Percentiles rank a stretch among this genome's conserved stretches.
Conservation (phyloP, 2,797 vertebrate species). For the Trachurus trachurus region DNA sequence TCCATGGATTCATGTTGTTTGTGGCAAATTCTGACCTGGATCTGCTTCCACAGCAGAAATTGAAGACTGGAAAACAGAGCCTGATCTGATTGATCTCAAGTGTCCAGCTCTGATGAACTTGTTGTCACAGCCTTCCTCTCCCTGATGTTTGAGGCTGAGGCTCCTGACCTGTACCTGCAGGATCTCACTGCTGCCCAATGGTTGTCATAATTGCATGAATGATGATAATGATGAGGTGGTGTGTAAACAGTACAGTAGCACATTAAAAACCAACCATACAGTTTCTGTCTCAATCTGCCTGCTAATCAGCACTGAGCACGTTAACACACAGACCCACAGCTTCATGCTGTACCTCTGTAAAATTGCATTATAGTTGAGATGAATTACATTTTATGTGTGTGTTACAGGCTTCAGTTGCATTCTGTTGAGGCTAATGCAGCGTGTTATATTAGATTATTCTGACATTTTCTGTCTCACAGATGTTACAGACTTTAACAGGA, state of each 20-base stretch:
- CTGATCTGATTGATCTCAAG: no score
- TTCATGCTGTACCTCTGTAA: conserved; percentile 2
- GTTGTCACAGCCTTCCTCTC: no score
- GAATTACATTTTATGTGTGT: conserved; percentile 4
- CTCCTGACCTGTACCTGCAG: no score
- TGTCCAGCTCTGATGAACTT: not conserved
- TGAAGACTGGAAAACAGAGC: no score
- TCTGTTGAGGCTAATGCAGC: not conserved
- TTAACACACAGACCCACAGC: not conserved
- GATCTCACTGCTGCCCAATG: no score
- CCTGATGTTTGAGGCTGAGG: no score
- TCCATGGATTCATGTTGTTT: not conserved
- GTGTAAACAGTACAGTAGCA: not conserved
- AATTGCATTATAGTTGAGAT: not conserved
- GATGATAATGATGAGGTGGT: not conserved
- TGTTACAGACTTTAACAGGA: not conserved
- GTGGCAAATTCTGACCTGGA: not conserved
- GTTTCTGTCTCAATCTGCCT: not conserved
- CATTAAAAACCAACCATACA: not conserved
- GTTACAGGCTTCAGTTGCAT: conserved; percentile 23
- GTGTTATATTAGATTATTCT: conserved; percentile 11
- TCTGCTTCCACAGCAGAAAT: not conserved
- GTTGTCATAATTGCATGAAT: no score
- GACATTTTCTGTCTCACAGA: not conserved
- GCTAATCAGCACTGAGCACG: conserved; percentile 7